Conservation (phyloP, 1,140 invertebrate genomes). For the Drosophila ogumai region DNA sequence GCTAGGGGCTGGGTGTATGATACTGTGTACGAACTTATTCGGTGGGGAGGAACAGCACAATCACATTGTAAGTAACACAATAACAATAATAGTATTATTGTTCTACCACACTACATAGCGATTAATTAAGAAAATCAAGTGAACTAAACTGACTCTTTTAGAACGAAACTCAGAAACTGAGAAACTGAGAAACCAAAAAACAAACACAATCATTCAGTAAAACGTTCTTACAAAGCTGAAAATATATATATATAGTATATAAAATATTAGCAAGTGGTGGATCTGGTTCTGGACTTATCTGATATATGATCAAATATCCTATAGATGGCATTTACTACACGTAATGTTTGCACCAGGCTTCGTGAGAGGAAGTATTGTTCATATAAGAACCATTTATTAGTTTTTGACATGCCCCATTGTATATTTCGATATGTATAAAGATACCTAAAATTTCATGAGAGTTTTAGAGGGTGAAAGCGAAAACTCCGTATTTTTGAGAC, state of each 20-base stretch:
- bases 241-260: constrained; percentile 7
- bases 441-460: neutral
- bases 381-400: neutral
- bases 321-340: neutral
- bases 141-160: constrained; percentile 15
- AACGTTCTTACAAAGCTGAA: constrained; percentile 18
- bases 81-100: constrained; percentile 20
- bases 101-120: constrained; percentile 40
- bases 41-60: constrained; percentile 35
- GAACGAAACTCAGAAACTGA: neutral
- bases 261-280: constrained; percentile 12
- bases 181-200: constrained; percentile 17
- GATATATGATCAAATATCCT: neutral
- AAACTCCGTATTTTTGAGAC: neutral
- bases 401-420: neutral
- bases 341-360: constrained; percentile 6
- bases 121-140: constrained; percentile 17
- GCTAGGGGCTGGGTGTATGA: constrained; percentile 26
- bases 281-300: constrained; percentile 5
- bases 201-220: constrained; percentile 24
- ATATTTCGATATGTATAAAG: neutral
- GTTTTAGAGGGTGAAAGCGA: neutral
- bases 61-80: constrained; percentile 25
- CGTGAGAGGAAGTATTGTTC: neutral
- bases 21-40: constrained; percentile 37